These are phyloP conservation scores for Medauroidea extradentata DNA, from an alignment of 1,140 invertebrate genomes.

Conservation along the genomic window DNA sequence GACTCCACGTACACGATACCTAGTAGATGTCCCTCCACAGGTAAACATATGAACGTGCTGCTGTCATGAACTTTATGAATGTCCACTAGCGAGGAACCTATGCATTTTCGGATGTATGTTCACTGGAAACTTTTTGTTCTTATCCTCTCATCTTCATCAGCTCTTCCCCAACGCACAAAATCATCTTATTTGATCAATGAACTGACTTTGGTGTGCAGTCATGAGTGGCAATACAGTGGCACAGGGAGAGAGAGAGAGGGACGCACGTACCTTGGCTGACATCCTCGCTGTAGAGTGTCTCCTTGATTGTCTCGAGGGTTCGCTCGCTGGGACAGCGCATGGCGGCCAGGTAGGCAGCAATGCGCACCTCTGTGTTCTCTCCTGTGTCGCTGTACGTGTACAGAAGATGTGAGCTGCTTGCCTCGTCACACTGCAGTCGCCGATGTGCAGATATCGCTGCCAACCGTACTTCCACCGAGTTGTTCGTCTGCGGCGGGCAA, in stretches of 20 bases:
- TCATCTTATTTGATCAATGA: no score
- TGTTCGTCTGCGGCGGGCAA: slow-evolving; percentile 23
- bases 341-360: slow-evolving; percentile 80
- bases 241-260: not conserved
- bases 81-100: no score
- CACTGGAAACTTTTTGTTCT: no score
- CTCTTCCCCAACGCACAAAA: no score
- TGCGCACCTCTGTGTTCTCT: slow-evolving; percentile 77
- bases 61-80: no score
- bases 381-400: slow-evolving; percentile 64
- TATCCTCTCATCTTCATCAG: no score
- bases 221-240: no score
- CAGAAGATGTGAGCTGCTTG: slow-evolving; percentile 46
- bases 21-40: no score
- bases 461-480: slow-evolving; percentile 43
- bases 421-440: slow-evolving; percentile 31
- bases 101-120: no score
- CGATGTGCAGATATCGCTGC: slow-evolving; percentile 34
- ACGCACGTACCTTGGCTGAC: slow-evolving; percentile 75
- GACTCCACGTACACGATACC: no score
- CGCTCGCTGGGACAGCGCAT: slow-evolving; percentile 83
- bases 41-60: no score
- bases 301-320: slow-evolving; percentile 65
- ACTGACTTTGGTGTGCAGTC: no score
- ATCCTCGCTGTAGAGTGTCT: slow-evolving; percentile 65